Evolutionary conservation across 2,888 invertebrate species (phyloP).

Genomic region (Ectemnius continuus): DNA sequence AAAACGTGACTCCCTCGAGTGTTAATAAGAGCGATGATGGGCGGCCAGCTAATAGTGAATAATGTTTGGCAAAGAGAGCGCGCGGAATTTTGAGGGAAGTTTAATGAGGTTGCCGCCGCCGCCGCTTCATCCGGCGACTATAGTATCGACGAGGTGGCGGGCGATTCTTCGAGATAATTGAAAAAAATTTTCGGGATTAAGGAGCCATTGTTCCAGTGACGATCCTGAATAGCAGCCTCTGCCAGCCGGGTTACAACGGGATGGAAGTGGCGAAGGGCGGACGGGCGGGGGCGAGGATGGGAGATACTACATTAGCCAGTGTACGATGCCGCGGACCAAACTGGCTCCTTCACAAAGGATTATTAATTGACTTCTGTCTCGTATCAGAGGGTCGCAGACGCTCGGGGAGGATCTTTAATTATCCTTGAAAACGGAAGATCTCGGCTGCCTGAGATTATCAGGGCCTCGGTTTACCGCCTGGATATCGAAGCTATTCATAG

Average conservation of each 20-base stretch:
- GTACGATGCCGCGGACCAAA: slow-evolving; percentile 54
- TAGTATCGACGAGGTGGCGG: slow-evolving; percentile 8
- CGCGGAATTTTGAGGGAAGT: slow-evolving; percentile 63
- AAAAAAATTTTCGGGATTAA: slow-evolving; percentile 64
- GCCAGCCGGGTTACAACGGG: slow-evolving; percentile 19
- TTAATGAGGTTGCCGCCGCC: slow-evolving; percentile 57
- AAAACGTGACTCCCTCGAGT: no score
- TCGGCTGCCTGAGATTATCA: slow-evolving; percentile 52
- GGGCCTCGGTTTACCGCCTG: slow-evolving; percentile 23
- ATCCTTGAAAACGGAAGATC: slow-evolving; percentile 63
- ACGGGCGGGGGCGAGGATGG: slow-evolving; percentile 16
- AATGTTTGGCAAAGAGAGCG: slow-evolving; percentile 65
- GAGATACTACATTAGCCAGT: slow-evolving; percentile 59
- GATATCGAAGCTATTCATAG: slow-evolving; percentile 31
- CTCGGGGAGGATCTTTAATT: slow-evolving; percentile 59
- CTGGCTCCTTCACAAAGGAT: slow-evolving; percentile 64
- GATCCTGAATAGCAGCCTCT: slow-evolving; percentile 58
- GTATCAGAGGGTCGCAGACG: slow-evolving; percentile 62
- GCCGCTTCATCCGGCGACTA: slow-evolving; percentile 21
- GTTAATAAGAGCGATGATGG: slow-evolving; percentile 5
- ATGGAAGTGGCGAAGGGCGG: no score
- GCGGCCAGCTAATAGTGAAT: slow-evolving; percentile 58
- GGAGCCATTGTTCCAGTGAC: slow-evolving; percentile 54
- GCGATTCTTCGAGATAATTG: slow-evolving; percentile 57
- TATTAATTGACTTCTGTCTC: slow-evolving; percentile 66